These are phyloP conservation scores for Acronicta psi DNA, from an alignment of 2,888 invertebrate genomes.

Conservation along the genomic window DNA sequence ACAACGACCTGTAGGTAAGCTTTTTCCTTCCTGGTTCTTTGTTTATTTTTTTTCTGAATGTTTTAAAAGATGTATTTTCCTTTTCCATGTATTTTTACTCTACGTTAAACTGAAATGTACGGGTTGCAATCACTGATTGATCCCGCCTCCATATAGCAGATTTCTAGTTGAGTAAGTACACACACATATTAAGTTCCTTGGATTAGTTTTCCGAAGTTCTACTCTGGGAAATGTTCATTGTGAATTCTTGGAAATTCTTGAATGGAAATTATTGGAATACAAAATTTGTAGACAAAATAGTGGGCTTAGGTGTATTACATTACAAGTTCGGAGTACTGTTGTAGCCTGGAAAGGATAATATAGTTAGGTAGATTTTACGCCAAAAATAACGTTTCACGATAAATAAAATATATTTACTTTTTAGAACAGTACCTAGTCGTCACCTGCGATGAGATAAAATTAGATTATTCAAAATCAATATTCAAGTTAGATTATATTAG, in stretches of 20 bases:
- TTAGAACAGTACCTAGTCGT: no score
- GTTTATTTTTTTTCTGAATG: no score
- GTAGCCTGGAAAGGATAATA: no score
- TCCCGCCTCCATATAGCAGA: conserved; percentile 35
- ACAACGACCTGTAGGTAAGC: no score
- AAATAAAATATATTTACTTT: no score
- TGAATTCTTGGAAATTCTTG: conserved; percentile 31
- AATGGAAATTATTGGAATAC: conserved; percentile 24
- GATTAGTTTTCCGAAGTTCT: conserved; percentile 36
- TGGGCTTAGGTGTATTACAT: background rate
- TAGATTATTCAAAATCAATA: no score
- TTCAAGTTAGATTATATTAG: no score
- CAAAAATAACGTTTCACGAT: no score
- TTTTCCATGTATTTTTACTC: conserved; percentile 17
- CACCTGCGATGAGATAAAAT: no score
- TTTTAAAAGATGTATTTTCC: background rate
- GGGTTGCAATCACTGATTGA: conserved; percentile 51
- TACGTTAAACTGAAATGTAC: conserved; percentile 8
- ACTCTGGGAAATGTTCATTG: conserved; percentile 27
- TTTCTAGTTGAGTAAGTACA: conserved; percentile 40
- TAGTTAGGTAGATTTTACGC: no score
- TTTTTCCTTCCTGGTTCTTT: no score
- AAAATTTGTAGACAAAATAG: background rate
- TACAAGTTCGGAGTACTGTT: no score
- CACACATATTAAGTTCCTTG: conserved; percentile 39